A percentile compares a stretch with the other conserved stretches of the same genome.
Conservation (phyloP, 2,797 vertebrate genomes). For the Smutsia temminckii region DNA sequence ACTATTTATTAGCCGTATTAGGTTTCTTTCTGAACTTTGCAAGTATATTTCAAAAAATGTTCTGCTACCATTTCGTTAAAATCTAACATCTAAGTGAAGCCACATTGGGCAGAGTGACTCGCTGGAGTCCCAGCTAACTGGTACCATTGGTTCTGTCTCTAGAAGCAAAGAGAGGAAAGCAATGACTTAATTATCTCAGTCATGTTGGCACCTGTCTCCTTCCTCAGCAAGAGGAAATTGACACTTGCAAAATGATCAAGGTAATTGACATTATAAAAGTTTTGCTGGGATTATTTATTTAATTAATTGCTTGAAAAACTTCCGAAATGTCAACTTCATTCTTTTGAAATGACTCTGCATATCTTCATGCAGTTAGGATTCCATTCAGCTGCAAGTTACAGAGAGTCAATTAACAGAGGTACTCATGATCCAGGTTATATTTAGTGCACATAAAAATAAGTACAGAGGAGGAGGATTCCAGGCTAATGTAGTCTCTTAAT, state of each 20-base stretch:
- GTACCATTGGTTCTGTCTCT: neutral
- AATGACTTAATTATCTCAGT: neutral
- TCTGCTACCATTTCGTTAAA: neutral
- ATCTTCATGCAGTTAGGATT: neutral
- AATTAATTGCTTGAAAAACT: neutral
- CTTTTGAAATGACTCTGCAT: neutral
- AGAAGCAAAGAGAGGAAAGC: neutral
- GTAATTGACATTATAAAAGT: neutral
- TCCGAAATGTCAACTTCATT: neutral
- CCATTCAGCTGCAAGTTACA: neutral
- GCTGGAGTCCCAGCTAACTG: neutral
- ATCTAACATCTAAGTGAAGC: neutral
- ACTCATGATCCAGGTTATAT: neutral
- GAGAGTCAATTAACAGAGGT: neutral
- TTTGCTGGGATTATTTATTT: neutral
- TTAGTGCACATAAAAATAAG: neutral
- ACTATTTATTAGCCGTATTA: neutral
- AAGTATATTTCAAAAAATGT: neutral
- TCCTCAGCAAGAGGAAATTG: neutral
- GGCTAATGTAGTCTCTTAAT: neutral
- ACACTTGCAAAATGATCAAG: neutral
- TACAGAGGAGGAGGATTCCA: no score
- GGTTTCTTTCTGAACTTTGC: neutral
- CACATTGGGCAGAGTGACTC: rapidly evolving
- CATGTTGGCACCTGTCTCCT: neutral